Evolutionary conservation across 2,888 invertebrate species (phyloP).

Genomic region (Slavum lentiscoides): DNA sequence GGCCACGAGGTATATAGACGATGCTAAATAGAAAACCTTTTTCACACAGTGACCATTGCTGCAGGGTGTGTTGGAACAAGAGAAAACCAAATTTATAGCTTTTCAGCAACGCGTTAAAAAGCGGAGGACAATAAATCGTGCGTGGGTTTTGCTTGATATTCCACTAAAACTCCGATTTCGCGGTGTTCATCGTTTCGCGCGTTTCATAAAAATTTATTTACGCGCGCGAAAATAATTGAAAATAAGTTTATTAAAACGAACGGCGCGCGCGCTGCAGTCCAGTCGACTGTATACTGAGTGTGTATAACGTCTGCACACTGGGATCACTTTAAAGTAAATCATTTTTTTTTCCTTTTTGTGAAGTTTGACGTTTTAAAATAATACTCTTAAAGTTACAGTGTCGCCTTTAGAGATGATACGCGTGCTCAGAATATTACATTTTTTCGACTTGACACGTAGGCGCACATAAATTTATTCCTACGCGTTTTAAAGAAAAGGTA

Average conservation of each 20-base stretch:
- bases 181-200: background rate
- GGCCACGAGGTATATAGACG: background rate
- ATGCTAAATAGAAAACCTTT: background rate
- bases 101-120: background rate
- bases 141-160: background rate
- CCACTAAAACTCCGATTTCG: background rate
- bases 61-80: background rate
- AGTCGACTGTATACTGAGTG: no score
- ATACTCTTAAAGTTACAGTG: background rate
- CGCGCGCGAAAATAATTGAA: no score
- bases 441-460: background rate
- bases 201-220: no score
- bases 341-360: background rate
- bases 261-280: no score
- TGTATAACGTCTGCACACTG: no score
- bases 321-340: no score
- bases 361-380: background rate
- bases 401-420: background rate
- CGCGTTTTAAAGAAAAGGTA: no score
- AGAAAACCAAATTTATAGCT: slow-evolving; percentile 8
- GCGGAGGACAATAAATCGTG: background rate
- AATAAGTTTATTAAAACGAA: no score
- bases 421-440: slow-evolving; percentile 15
- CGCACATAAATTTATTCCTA: no score
- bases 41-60: slow-evolving; percentile 7